A percentile compares a stretch with the other conserved stretches of the same genome.
phyloP scores from a whole-genome alignment of 2,797 vertebrate genomes.

The Trachurus trachurus region DNA sequence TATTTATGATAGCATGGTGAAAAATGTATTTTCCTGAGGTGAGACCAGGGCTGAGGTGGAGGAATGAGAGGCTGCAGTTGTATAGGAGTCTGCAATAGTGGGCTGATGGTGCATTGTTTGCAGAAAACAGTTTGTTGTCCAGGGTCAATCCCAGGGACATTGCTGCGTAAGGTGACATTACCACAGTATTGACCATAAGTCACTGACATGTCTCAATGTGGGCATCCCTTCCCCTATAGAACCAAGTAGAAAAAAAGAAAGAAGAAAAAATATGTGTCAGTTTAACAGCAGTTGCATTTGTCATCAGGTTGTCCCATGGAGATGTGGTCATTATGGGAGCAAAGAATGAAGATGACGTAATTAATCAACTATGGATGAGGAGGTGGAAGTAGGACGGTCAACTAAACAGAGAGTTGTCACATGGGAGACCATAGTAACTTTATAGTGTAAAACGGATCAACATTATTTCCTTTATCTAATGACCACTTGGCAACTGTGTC shows the following conservation, averaged over 20 bases:
- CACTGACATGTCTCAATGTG: not conserved
- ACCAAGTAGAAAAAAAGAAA: too few species aligned
- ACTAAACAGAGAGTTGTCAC: not conserved
- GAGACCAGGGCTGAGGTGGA: not conserved
- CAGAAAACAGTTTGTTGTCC: not conserved
- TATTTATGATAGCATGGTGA: not conserved
- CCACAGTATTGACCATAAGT: not conserved
- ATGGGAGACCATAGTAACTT: not conserved
- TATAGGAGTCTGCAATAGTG: not conserved
- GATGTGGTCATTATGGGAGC: not conserved
- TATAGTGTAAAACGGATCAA: not conserved
- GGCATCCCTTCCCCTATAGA: not conserved
- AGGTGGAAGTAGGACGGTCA: not conserved
- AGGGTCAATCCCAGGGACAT: not conserved
- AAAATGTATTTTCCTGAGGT: conserved; percentile 6
- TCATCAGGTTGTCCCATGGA: not conserved
- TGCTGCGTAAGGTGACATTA: not conserved
- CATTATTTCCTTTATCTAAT: not conserved
- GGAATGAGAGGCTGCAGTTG: not conserved
- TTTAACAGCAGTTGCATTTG: not conserved
- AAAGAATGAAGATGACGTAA: not conserved
- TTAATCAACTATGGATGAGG: not conserved
- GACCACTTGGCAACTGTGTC: not conserved
- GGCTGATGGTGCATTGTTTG: not conserved
- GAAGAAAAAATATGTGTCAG: too few species aligned